Percentiles rank a stretch among this genome's conserved stretches.
phyloP scores from a whole-genome alignment of 1,140 invertebrate species.

The Pararge aegeria region DNA sequence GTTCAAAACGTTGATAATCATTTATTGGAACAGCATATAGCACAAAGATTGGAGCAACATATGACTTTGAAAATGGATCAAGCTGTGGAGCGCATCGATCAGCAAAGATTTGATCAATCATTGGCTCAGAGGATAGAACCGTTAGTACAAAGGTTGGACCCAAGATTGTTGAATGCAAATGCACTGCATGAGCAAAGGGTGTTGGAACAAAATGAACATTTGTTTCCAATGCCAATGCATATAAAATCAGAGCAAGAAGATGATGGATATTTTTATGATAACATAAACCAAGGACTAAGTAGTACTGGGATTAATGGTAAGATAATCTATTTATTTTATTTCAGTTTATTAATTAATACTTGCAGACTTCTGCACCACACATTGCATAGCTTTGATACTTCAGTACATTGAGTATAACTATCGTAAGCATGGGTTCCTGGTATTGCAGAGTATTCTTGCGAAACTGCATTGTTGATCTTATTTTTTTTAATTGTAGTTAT shows the following conservation, averaged over 20 bases:
- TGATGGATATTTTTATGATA: slow-evolving; percentile 66
- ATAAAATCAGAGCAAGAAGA: slow-evolving; percentile 71
- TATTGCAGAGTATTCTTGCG: no score
- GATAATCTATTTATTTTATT: slow-evolving; percentile 26
- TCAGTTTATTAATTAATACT: no score
- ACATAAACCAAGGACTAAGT: slow-evolving; percentile 43
- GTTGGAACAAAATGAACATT: slow-evolving; percentile 44
- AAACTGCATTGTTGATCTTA: no score
- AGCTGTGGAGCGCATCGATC: slow-evolving; percentile 41
- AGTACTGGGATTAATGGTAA: slow-evolving; percentile 52
- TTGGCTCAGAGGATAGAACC: slow-evolving; percentile 40
- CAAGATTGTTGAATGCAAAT: slow-evolving; percentile 34
- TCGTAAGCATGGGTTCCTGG: no score
- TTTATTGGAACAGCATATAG: slow-evolving; percentile 47
- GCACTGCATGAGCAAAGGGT: slow-evolving; percentile 39
- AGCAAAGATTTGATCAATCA: slow-evolving; percentile 42
- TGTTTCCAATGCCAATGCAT: slow-evolving; percentile 59
- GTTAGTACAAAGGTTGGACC: slow-evolving; percentile 37
- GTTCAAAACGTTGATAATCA: slow-evolving; percentile 43
- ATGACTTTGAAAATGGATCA: slow-evolving; percentile 41
- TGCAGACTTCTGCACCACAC: background rate
- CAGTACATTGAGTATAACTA: no score
- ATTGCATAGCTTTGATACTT: no score
- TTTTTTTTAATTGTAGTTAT: no score
- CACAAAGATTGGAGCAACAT: slow-evolving; percentile 45